Conservation (phyloP, 2,797 vertebrate genomes). For the Fratercula arctica region DNA sequence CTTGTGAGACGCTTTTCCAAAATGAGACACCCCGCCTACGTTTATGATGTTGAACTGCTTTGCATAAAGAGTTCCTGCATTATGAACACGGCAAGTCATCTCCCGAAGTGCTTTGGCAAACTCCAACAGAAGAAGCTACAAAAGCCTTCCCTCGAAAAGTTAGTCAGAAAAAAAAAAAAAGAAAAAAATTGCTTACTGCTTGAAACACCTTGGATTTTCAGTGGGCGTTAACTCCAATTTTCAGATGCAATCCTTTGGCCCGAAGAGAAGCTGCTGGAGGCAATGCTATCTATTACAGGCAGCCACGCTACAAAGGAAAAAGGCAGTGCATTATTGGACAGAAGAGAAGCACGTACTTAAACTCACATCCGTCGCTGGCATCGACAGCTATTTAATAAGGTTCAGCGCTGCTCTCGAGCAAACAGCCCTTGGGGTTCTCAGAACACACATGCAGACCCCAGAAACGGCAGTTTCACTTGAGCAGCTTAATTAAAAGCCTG, state of each 20-base stretch:
- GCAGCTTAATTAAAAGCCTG: not conserved
- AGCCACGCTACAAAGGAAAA: not conserved
- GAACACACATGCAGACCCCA: not conserved
- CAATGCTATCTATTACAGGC: not conserved
- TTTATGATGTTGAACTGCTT: not conserved
- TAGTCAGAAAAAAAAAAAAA: too few relatives aligned
- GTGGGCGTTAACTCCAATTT: not conserved
- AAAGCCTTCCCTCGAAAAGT: not conserved
- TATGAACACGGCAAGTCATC: not conserved
- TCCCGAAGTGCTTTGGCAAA: not conserved
- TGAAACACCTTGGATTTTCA: not conserved
- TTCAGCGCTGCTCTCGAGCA: accelerated
- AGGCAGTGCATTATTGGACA: accelerated
- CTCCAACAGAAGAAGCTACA: not conserved
- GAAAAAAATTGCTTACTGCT: not conserved
- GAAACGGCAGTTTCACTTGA: not conserved
- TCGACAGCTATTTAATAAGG: not conserved
- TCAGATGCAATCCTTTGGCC: not conserved
- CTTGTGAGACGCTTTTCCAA: not conserved
- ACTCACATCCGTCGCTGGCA: accelerated
- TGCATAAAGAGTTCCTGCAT: not conserved
- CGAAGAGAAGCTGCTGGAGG: not conserved
- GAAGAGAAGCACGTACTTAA: not conserved
- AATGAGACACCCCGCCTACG: accelerated
- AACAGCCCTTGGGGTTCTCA: not conserved